Evolutionary conservation across 2,888 invertebrate genomes (phyloP).

Genomic region (Drosophila kanekoi): DNA sequence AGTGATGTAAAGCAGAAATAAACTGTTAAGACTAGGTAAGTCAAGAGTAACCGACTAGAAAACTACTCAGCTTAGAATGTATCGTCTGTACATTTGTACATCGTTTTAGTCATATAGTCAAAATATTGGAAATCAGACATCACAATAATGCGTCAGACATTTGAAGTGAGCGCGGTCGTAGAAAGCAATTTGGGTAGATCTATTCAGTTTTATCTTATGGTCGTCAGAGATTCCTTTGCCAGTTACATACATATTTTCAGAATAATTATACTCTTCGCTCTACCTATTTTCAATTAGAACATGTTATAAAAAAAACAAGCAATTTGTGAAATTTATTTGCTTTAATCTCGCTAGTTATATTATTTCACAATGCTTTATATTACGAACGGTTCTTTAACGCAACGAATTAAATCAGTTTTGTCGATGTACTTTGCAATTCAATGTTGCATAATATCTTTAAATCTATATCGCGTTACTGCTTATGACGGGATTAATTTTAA

Average conservation of each 20-base stretch:
- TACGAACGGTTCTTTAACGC: neutral
- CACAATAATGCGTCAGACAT: too few species aligned
- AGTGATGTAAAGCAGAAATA: too few species aligned
- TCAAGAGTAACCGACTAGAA: neutral
- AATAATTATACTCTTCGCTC: too few species aligned
- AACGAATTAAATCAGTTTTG: neutral
- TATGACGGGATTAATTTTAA: slow-evolving; percentile 29
- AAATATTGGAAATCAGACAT: too few species aligned
- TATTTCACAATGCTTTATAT: slow-evolving; percentile 5
- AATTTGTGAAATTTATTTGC: too few species aligned
- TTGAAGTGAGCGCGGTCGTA: too few species aligned
- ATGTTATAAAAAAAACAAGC: too few species aligned
- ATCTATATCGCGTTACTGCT: neutral
- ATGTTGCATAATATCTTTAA: neutral
- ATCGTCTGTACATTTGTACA: neutral
- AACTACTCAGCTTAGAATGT: neutral
- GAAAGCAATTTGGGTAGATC: too few species aligned
- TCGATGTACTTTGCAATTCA: neutral
- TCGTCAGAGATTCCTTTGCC: too few species aligned
- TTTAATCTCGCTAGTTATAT: slow-evolving; percentile 10
- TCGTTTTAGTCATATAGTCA: neutral
- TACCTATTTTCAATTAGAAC: too few species aligned
- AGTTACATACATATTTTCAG: too few species aligned
- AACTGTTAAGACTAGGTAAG: neutral
- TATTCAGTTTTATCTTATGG: too few species aligned